Percentiles rank a stretch among this genome's conserved stretches.
Conservation (phyloP, 2,888 invertebrate genomes). For the Orthosia gothica region DNA sequence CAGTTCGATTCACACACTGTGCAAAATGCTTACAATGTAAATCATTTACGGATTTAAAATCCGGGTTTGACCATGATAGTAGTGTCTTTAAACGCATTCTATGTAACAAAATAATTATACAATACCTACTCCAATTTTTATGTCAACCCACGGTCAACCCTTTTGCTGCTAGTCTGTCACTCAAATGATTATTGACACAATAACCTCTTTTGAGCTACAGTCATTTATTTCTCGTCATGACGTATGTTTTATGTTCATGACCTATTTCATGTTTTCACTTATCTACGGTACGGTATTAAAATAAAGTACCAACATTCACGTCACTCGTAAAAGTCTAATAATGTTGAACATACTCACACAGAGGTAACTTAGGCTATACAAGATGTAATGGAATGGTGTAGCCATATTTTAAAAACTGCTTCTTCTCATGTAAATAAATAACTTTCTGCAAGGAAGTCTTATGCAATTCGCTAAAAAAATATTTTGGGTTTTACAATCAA, state of each 20-base stretch:
- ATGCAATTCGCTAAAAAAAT: too few species aligned
- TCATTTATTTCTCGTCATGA: conserved; percentile 43
- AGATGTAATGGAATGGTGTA: too few species aligned
- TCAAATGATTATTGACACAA: conserved; percentile 10
- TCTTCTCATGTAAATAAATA: too few species aligned
- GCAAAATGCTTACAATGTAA: not conserved
- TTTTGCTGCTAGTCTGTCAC: not conserved
- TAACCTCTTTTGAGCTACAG: conserved; percentile 19
- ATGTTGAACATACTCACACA: conserved; percentile 36
- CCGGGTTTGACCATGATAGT: not conserved
- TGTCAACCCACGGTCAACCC: too few species aligned
- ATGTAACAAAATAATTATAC: not conserved
- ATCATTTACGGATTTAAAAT: not conserved
- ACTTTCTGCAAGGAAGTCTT: too few species aligned
- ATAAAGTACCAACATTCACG: conserved; percentile 44
- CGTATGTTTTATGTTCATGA: conserved; percentile 38
- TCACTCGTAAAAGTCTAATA: conserved; percentile 47
- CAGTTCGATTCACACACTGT: not conserved
- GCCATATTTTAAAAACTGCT: too few species aligned
- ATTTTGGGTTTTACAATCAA: too few species aligned
- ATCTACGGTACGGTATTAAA: conserved; percentile 50
- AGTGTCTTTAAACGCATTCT: not conserved
- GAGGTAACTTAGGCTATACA: conserved; percentile 10
- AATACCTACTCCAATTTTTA: too few species aligned
- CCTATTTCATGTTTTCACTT: conserved; percentile 50